Conservation (phyloP, 1,140 invertebrate genomes). For the Phymorhynchus buccinoides region DNA sequence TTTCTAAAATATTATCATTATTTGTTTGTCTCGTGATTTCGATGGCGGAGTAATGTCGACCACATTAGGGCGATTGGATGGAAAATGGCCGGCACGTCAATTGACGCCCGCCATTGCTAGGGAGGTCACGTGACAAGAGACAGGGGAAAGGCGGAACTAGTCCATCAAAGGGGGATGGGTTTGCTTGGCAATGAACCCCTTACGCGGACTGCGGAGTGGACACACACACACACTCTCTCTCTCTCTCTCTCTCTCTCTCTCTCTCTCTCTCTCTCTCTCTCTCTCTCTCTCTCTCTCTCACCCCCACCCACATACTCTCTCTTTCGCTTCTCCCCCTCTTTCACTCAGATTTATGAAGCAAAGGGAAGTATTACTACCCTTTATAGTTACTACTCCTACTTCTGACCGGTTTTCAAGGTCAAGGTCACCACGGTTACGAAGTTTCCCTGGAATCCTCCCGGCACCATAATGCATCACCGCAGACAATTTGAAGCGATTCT, state of each 20-base stretch:
- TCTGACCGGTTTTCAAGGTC: too few species aligned
- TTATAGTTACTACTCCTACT: too few species aligned
- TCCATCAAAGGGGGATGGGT: background rate
- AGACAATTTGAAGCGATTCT: too few species aligned
- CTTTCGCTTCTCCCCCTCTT: too few species aligned
- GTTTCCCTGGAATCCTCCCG: too few species aligned
- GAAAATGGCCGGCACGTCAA: conserved; percentile 22
- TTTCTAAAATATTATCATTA: background rate
- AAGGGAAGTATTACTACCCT: too few species aligned
- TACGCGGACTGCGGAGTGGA: background rate
- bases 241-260: background rate
- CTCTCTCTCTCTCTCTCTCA: background rate
- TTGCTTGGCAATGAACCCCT: background rate
- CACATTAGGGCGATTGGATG: conserved; percentile 34
- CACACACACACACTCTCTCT: background rate
- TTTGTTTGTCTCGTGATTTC: conserved; percentile 24
- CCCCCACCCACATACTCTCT: too few species aligned
- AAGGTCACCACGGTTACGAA: too few species aligned
- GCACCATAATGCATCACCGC: too few species aligned
- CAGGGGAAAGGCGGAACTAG: conserved; percentile 31
- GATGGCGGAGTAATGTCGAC: conserved; percentile 32
- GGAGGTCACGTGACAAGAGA: conserved; percentile 25
- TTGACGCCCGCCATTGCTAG: conserved; percentile 21
- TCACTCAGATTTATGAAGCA: too few species aligned
- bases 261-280: background rate